Percentiles rank a stretch among this genome's conserved stretches.
Conservation (phyloP, 2,888 invertebrate species). For the Eumacrocentrus americanus region DNA sequence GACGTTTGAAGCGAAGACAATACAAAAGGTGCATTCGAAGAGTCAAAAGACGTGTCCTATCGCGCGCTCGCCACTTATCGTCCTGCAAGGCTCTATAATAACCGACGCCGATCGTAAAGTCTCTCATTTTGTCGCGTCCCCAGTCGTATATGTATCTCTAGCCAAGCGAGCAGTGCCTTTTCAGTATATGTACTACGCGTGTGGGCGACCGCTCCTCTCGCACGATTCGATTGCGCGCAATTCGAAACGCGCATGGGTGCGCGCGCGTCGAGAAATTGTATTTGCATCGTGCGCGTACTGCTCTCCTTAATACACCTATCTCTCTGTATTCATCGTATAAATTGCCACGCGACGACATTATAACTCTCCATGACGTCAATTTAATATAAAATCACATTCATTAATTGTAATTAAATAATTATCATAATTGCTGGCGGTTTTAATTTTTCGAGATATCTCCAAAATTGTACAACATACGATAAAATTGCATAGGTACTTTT, state of each 20-base stretch:
- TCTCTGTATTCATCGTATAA: neutral
- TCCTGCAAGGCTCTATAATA: slow-evolving; percentile 32
- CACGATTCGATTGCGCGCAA: slow-evolving; percentile 28
- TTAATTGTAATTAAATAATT: neutral
- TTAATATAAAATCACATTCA: neutral
- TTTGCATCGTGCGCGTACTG: slow-evolving; percentile 1
- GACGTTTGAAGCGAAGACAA: slow-evolving; percentile 11
- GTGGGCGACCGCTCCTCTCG: slow-evolving; percentile 32
- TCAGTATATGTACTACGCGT: slow-evolving; percentile 21
- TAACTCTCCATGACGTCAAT: neutral
- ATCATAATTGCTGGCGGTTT: too few relatives aligned
- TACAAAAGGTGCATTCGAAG: slow-evolving; percentile 29
- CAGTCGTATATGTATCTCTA: neutral
- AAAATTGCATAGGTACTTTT: too few relatives aligned
- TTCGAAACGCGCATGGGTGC: slow-evolving; percentile 29
- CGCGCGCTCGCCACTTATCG: slow-evolving; percentile 33
- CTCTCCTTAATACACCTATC: neutral
- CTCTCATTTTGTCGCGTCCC: slow-evolving; percentile 33
- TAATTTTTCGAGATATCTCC: too few relatives aligned
- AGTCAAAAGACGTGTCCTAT: slow-evolving; percentile 26
- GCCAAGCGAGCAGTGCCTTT: neutral
- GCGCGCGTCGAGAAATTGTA: slow-evolving; percentile 17
- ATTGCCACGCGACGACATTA: neutral
- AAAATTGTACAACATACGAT: too few relatives aligned
- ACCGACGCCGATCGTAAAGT: slow-evolving; percentile 37